These are phyloP conservation scores for Metopolophium dirhodum DNA, from an alignment of 1,140 invertebrate genomes.

Conservation along the genomic window DNA sequence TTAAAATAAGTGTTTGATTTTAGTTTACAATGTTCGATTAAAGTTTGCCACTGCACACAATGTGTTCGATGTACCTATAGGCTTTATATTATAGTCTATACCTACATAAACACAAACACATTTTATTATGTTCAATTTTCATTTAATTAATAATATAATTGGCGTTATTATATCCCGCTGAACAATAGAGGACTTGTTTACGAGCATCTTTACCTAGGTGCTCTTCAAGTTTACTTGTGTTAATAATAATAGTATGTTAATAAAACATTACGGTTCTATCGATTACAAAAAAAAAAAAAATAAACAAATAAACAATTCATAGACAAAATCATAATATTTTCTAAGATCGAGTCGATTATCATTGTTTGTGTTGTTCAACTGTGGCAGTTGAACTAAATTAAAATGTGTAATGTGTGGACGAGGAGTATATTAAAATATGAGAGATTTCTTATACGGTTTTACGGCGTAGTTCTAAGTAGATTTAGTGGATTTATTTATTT, in stretches of 20 bases:
- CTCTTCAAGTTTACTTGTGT: no score
- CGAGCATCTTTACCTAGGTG: not conserved
- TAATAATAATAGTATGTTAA: not conserved
- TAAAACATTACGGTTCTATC: not conserved
- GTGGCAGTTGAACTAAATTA: not conserved
- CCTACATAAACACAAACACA: not conserved
- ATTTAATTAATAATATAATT: not conserved
- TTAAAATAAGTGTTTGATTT: not conserved
- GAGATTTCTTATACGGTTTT: not conserved
- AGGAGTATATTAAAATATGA: not conserved
- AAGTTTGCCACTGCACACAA: not conserved
- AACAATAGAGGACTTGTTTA: not conserved
- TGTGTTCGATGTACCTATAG: not conserved
- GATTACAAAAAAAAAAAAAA: not conserved
- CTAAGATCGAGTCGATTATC: not conserved
- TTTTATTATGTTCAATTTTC: not conserved
- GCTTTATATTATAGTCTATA: no score
- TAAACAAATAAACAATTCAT: not conserved
- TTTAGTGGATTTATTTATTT: conserved; percentile 1
- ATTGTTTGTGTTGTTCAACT: not conserved
- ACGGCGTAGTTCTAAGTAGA: not conserved
- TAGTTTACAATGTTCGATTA: not conserved
- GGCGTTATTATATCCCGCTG: not conserved
- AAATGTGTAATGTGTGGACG: not conserved
- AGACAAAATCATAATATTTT: not conserved